Conservation (phyloP, 2,113 vertebrate genomes). For the Lynx canadensis region DNA sequence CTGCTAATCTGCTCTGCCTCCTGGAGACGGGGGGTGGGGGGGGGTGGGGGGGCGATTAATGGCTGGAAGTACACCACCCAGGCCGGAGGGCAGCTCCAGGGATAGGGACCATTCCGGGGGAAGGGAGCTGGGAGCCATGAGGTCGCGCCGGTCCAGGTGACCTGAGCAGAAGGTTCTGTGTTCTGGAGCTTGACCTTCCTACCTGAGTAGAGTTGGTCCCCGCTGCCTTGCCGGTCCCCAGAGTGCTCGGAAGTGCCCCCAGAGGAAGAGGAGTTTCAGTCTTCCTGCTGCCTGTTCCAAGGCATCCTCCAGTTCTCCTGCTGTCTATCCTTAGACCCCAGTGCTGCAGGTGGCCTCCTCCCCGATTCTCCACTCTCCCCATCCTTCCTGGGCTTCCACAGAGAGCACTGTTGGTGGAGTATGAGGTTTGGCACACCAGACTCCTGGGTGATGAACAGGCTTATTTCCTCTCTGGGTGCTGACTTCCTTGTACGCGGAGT, state of each 20-base stretch:
- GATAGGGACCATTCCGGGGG: background rate
- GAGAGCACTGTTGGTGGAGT: background rate
- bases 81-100: background rate
- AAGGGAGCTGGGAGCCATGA: background rate
- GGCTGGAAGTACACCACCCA: background rate
- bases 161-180: background rate
- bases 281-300: background rate
- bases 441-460: background rate
- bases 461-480: background rate
- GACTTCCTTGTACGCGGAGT: background rate
- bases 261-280: background rate
- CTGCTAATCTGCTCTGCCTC: background rate
- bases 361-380: background rate
- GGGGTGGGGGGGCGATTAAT: too few species aligned
- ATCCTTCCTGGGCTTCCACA: background rate
- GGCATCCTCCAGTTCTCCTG: too few species aligned
- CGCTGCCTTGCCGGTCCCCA: rapidly evolving
- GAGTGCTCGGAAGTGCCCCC: background rate
- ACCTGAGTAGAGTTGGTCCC: background rate
- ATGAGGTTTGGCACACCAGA: background rate
- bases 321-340: background rate
- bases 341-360: background rate
- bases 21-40: background rate
- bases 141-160: rapidly evolving
- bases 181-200: background rate